These are phyloP conservation scores for Natator depressus DNA, from an alignment of 2,113 vertebrate genomes.

Conservation along the genomic window DNA sequence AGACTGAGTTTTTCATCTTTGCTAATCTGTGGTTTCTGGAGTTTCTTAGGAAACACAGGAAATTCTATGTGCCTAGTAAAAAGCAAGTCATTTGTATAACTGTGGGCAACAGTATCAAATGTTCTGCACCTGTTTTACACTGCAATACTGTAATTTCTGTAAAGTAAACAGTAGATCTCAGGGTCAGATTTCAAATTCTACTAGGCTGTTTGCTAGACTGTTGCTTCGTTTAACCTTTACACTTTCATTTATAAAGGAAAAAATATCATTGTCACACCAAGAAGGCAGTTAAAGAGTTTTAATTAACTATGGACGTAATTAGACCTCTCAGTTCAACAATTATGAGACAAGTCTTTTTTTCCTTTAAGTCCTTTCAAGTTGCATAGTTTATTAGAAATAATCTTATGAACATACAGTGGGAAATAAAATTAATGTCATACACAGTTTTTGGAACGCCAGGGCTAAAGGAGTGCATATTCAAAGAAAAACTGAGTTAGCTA, in stretches of 20 bases:
- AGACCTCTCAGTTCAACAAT: constrained; percentile 65
- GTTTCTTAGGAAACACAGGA: constrained; percentile 57
- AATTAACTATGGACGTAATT: constrained; percentile 70
- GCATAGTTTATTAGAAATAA: neutral
- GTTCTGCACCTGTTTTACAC: constrained; percentile 65
- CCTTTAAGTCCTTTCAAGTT: constrained; percentile 51
- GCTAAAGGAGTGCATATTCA: constrained; percentile 1
- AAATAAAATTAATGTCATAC: constrained; percentile 43
- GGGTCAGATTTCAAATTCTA: constrained; percentile 70
- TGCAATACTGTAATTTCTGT: constrained; percentile 60
- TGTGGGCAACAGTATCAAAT: constrained; percentile 61
- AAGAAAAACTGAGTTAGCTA: constrained; percentile 30
- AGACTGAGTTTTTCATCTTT: constrained; percentile 58
- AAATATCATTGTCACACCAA: constrained; percentile 58
- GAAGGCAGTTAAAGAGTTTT: constrained; percentile 69
- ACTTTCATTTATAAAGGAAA: constrained; percentile 62
- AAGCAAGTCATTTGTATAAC: constrained; percentile 56
- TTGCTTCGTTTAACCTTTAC: constrained; percentile 64
- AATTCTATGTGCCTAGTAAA: constrained; percentile 44
- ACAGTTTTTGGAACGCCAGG: neutral
- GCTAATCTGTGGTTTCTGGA: constrained; percentile 55
- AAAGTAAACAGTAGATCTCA: constrained; percentile 70
- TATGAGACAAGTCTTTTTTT: constrained; percentile 55
- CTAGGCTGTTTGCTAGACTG: constrained; percentile 61
- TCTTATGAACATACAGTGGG: neutral